phyloP scores from a whole-genome alignment of 2,888 invertebrate genomes.

The Xanthorhoe designata region DNA sequence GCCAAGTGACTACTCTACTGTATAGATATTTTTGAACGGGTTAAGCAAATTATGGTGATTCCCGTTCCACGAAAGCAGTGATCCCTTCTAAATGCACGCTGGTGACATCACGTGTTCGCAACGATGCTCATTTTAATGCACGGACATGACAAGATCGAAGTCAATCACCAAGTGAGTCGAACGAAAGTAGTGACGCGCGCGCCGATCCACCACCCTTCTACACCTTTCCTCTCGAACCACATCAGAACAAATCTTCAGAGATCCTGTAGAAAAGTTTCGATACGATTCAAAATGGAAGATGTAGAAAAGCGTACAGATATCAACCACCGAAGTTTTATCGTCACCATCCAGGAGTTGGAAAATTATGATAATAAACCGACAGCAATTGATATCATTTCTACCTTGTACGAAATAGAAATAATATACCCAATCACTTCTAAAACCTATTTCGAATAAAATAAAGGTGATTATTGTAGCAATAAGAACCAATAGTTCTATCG shows the following conservation, averaged over 20 bases:
- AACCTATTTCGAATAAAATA: slow-evolving; percentile 6
- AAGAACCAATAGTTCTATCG: slow-evolving; percentile 8
- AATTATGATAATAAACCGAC: slow-evolving; percentile 28
- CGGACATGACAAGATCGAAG: slow-evolving; percentile 63
- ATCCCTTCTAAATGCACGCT: slow-evolving; percentile 76
- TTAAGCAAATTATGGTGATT: slow-evolving; percentile 59
- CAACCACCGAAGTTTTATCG: slow-evolving; percentile 35
- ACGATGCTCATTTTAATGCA: slow-evolving; percentile 68
- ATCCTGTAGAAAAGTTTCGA: slow-evolving; percentile 31
- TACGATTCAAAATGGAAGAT: slow-evolving; percentile 32
- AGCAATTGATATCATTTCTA: slow-evolving; percentile 25
- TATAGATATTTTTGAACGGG: slow-evolving; percentile 66
- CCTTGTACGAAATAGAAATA: slow-evolving; percentile 22
- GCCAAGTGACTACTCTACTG: slow-evolving; percentile 37
- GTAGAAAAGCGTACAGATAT: slow-evolving; percentile 21
- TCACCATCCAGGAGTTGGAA: slow-evolving; percentile 16
- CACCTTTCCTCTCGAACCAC: slow-evolving; percentile 31
- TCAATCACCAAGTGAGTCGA: slow-evolving; percentile 81
- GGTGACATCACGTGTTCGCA: slow-evolving; percentile 73
- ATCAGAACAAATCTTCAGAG: slow-evolving; percentile 41
- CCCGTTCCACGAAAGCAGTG: slow-evolving; percentile 82
- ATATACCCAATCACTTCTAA: slow-evolving; percentile 18
- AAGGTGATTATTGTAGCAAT: slow-evolving; percentile 7
- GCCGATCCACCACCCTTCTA: slow-evolving; percentile 50
- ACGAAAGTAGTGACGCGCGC: slow-evolving; percentile 67